phyloP scores from a whole-genome alignment of 64 coral and sea anemone species.

The Porites lutea region DNA sequence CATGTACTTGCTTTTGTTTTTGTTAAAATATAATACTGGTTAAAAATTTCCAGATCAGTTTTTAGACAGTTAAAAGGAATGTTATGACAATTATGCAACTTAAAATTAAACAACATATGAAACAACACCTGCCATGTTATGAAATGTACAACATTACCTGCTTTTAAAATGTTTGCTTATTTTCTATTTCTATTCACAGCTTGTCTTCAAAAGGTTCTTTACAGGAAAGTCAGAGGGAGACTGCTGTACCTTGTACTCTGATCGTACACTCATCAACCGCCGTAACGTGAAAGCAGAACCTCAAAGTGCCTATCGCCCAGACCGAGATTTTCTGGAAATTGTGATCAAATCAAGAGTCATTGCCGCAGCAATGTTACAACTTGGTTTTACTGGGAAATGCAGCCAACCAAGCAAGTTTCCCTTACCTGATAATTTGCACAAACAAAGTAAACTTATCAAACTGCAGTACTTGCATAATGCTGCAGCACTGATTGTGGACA shows the following conservation, averaged over 20 bases:
- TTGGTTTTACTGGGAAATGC: conserved; percentile 40
- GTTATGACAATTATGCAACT: too few relatives aligned
- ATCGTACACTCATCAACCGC: conserved; percentile 44
- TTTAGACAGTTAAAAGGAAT: too few relatives aligned
- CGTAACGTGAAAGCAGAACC: conserved; percentile 46
- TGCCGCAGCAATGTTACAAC: conserved; percentile 38
- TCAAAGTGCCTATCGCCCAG: conserved; percentile 20
- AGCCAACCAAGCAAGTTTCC: conserved; percentile 26
- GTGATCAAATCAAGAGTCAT: conserved; percentile 34
- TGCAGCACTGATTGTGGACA: not conserved
- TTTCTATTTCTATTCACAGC: conserved; percentile 26
- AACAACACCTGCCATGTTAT: too few relatives aligned
- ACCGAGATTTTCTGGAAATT: conserved; percentile 40
- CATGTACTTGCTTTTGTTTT: too few relatives aligned
- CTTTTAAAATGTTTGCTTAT: not conserved
- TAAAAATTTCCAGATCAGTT: too few relatives aligned
- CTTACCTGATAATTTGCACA: conserved; percentile 14
- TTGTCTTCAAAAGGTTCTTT: conserved; percentile 40
- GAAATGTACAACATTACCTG: too few relatives aligned
- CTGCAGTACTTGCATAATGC: not conserved
- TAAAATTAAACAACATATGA: too few relatives aligned
- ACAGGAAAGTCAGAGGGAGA: conserved; percentile 34
- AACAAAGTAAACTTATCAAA: conserved; percentile 22
- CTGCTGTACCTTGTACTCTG: conserved; percentile 44
- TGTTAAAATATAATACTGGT: too few relatives aligned